Percentiles rank a stretch among this genome's conserved stretches.
Evolutionary conservation across 2,888 invertebrate genomes (phyloP).

Genomic region (Drosophila putrida): DNA sequence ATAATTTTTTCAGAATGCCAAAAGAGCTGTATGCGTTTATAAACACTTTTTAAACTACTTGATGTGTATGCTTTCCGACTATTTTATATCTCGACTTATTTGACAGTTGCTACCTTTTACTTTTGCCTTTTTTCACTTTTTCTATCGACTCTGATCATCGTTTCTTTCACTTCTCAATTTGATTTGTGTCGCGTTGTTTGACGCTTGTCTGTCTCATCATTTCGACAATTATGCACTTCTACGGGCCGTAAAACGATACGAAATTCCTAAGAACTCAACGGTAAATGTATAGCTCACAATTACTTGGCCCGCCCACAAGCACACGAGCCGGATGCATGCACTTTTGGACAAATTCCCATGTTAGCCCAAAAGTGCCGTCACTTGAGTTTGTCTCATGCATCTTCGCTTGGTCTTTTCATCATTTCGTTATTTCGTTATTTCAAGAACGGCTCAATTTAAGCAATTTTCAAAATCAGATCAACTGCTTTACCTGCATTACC

Average conservation of each 20-base stretch:
- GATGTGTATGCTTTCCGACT: too few relatives aligned
- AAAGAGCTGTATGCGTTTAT: too few relatives aligned
- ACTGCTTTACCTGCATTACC: slow-evolving; percentile 6
- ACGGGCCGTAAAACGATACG: slow-evolving; percentile 5
- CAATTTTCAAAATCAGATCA: slow-evolving; percentile 64
- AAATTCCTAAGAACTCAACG: slow-evolving; percentile 25
- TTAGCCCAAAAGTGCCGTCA: slow-evolving; percentile 28
- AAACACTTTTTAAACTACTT: too few relatives aligned
- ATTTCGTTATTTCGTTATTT: slow-evolving; percentile 6
- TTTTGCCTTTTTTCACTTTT: slow-evolving; percentile 7
- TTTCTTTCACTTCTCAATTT: slow-evolving; percentile 31
- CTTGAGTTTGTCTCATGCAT: slow-evolving; percentile 58
- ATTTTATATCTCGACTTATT: background rate
- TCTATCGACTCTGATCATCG: slow-evolving; percentile 26
- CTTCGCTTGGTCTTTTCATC: slow-evolving; percentile 16
- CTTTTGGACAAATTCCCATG: slow-evolving; percentile 54
- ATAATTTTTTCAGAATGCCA: too few relatives aligned
- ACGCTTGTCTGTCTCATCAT: slow-evolving; percentile 33
- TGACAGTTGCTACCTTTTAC: slow-evolving; percentile 19
- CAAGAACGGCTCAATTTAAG: slow-evolving; percentile 52
- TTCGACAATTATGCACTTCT: slow-evolving; percentile 57
- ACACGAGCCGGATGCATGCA: slow-evolving; percentile 17
- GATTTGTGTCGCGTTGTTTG: slow-evolving; percentile 31
- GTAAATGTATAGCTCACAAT: slow-evolving; percentile 13
- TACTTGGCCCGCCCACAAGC: slow-evolving; percentile 52